phyloP scores from a whole-genome alignment of 2,888 invertebrate species.

The Hydroisotoma schaefferi region DNA sequence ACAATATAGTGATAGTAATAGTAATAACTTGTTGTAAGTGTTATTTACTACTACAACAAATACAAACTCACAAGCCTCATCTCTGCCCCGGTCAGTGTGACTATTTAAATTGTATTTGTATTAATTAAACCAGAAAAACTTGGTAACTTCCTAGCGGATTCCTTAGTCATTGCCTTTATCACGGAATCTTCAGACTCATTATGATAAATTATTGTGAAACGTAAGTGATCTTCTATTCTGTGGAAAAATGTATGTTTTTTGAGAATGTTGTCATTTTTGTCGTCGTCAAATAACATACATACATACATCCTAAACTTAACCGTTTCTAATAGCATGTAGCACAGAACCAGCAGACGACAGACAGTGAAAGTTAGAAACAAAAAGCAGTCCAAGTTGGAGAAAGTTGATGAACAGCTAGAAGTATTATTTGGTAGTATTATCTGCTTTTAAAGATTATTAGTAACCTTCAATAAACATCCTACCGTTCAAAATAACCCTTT shows the following conservation, averaged over 20 bases:
- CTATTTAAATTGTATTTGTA: too few relatives aligned
- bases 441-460: too few relatives aligned
- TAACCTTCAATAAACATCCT: too few relatives aligned
- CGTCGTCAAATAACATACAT: neutral
- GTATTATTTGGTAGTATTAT: too few relatives aligned
- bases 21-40: conserved; percentile 11
- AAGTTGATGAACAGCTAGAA: too few relatives aligned
- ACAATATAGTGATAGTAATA: neutral
- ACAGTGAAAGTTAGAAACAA: neutral
- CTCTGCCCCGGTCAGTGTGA: neutral
- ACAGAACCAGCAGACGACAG: neutral
- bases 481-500: too few relatives aligned
- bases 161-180: conserved; percentile 15
- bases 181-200: conserved; percentile 16
- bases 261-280: neutral
- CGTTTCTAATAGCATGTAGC: neutral
- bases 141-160: conserved; percentile 5
- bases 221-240: conserved; percentile 15
- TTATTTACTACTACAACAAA: neutral
- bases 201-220: too few relatives aligned
- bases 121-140: too few relatives aligned
- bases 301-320: neutral
- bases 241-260: neutral
- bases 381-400: too few relatives aligned
- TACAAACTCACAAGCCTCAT: neutral